These are phyloP conservation scores for Hyperoodon ampullatus DNA, from an alignment of 2,113 vertebrate genomes.

Conservation along the genomic window DNA sequence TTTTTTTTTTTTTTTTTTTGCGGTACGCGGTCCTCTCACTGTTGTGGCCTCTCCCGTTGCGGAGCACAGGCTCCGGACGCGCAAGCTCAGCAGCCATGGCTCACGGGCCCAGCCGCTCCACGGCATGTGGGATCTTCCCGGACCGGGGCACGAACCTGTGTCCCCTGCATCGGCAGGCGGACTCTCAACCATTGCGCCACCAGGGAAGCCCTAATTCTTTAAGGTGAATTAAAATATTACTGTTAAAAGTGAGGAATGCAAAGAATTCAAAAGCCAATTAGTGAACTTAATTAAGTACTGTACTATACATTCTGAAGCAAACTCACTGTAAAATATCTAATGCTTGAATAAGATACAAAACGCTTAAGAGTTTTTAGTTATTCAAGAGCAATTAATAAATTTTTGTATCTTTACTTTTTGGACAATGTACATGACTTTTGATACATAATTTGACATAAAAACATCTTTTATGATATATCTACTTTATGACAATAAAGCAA, in stretches of 20 bases:
- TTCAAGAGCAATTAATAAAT: neutral
- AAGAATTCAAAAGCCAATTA: slow-evolving; percentile 9
- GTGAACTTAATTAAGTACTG: neutral
- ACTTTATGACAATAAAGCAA: neutral
- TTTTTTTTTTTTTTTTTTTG: no score
- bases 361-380: slow-evolving; percentile 11
- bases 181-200: no score
- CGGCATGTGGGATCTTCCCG: no score
- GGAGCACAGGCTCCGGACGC: no score
- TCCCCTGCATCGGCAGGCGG: no score
- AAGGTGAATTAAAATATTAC: neutral
- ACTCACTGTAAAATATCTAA: slow-evolving; percentile 36
- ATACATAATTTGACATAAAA: neutral
- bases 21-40: no score
- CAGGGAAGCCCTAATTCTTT: neutral
- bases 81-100: no score
- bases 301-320: slow-evolving; percentile 3
- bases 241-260: neutral
- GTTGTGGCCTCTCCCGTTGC: no score
- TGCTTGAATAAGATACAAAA: neutral
- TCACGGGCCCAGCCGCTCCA: no score
- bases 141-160: no score
- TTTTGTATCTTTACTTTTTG: slow-evolving; percentile 13
- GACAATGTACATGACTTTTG: neutral
- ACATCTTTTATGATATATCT: neutral